Percentiles rank a stretch among this genome's conserved stretches.
These are phyloP conservation scores for Diorhabda carinulata DNA, from an alignment of 1,140 invertebrate species.

Conservation along the genomic window DNA sequence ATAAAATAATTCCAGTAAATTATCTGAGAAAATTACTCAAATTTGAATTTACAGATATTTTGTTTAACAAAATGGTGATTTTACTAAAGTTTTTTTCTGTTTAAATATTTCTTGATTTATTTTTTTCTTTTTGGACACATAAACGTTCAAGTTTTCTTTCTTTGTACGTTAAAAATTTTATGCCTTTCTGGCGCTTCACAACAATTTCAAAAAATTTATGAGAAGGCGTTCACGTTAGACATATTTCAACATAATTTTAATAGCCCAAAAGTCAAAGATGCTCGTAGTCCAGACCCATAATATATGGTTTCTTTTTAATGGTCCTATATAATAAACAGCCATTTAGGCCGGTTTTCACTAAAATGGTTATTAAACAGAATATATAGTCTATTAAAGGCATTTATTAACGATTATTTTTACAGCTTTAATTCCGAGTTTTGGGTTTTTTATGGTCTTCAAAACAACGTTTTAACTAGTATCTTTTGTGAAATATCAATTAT, in stretches of 20 bases:
- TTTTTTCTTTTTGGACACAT: too few species aligned
- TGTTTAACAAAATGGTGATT: too few species aligned
- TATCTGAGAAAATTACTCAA: too few species aligned
- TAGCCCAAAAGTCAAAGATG: constrained; percentile 14
- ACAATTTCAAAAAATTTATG: constrained; percentile 16
- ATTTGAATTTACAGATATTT: too few species aligned
- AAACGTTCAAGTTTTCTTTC: not conserved
- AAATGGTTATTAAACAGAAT: constrained; percentile 16
- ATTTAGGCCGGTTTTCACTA: constrained; percentile 18
- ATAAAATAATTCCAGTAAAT: too few species aligned
- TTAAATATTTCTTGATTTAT: too few species aligned
- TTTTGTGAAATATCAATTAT: not conserved
- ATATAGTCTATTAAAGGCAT: constrained; percentile 6
- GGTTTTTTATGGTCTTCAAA: constrained; percentile 10
- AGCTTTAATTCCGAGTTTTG: constrained; percentile 14
- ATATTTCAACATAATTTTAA: constrained; percentile 25
- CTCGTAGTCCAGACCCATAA: constrained; percentile 6
- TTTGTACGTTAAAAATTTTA: constrained; percentile 8
- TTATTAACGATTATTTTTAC: constrained; percentile 22
- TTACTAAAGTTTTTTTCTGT: too few species aligned
- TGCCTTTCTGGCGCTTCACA: constrained; percentile 16
- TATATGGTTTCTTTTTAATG: constrained; percentile 16
- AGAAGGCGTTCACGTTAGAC: constrained; percentile 20
- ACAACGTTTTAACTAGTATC: constrained; percentile 9
- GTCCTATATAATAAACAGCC: constrained; percentile 17